A percentile compares a stretch with the other conserved stretches of the same genome.
Conservation (phyloP, 92 coral and sea anemone species). For the Virgularia gustaviana region DNA sequence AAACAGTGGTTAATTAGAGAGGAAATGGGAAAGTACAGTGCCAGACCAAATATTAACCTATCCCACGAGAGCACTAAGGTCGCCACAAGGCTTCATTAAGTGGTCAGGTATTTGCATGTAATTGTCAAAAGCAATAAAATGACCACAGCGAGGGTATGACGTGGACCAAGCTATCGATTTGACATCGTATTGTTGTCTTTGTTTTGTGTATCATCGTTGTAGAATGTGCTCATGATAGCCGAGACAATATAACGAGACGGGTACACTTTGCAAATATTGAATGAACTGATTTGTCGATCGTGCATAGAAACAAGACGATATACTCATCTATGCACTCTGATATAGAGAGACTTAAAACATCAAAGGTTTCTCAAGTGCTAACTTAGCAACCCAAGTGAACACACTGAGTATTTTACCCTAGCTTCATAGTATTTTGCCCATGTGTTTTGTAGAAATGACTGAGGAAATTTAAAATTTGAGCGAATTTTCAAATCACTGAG, state of each 20-base stretch:
- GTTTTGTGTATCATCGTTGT: constrained; percentile 21
- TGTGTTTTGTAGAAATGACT: no score
- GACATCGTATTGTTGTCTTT: constrained; percentile 28
- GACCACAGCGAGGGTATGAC: constrained; percentile 11
- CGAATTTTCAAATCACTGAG: no score
- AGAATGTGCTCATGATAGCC: not conserved
- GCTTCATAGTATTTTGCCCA: no score
- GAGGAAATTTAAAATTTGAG: no score
- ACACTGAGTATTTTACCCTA: no score
- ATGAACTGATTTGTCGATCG: no score
- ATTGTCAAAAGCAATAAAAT: constrained; percentile 18
- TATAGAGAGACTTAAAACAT: no score
- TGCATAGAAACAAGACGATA: no score
- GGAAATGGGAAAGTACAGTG: constrained; percentile 29
- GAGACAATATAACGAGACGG: constrained; percentile 11
- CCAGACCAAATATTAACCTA: constrained; percentile 39
- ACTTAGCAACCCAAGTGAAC: no score
- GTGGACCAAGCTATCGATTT: not conserved
- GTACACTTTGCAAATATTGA: not conserved
- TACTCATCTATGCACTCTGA: no score
- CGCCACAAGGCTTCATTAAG: constrained; percentile 35
- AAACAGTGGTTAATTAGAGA: constrained; percentile 93
- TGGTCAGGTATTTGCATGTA: constrained; percentile 36
- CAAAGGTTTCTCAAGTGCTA: no score
- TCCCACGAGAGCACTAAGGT: constrained; percentile 16